A percentile compares a stretch with the other conserved stretches of the same genome.
phyloP scores from a whole-genome alignment of 2,113 vertebrate species.

The Catharus minimus region DNA sequence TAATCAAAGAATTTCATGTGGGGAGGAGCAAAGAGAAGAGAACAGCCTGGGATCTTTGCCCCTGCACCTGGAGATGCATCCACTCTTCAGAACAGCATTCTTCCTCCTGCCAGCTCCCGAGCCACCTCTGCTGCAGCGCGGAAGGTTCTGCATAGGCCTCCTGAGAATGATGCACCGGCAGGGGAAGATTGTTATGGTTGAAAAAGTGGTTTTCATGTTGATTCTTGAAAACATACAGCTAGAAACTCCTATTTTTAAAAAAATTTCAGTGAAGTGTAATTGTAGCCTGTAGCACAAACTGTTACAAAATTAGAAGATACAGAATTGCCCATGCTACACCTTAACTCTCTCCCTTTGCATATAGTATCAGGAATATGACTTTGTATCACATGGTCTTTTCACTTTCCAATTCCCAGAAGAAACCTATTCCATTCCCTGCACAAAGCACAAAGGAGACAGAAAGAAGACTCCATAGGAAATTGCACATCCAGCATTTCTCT shows the following conservation, averaged over 20 bases:
- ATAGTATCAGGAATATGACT: neutral
- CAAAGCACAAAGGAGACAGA: neutral
- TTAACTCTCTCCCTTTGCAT: neutral
- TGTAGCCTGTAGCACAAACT: neutral
- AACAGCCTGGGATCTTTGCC: neutral
- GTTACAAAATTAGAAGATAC: neutral
- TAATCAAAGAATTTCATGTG: neutral
- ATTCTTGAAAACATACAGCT: neutral
- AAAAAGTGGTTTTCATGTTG: neutral
- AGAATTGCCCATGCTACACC: neutral
- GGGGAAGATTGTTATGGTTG: neutral
- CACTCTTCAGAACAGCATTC: constrained; percentile 1
- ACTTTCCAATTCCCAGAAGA: neutral
- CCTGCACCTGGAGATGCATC: neutral
- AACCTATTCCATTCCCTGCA: neutral
- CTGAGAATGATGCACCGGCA: neutral
- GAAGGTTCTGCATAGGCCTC: neutral
- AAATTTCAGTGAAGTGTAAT: neutral
- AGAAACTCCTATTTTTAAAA: neutral
- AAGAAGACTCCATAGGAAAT: neutral
- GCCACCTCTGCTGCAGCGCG: neutral
- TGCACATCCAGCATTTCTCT: neutral
- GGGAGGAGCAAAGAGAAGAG: constrained; percentile 11
- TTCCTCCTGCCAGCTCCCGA: constrained; percentile 14
- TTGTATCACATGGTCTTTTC: neutral